Base-by-base conservation (phyloP, 2,888 invertebrate species). In the Linnaemya vulpina region DNA sequence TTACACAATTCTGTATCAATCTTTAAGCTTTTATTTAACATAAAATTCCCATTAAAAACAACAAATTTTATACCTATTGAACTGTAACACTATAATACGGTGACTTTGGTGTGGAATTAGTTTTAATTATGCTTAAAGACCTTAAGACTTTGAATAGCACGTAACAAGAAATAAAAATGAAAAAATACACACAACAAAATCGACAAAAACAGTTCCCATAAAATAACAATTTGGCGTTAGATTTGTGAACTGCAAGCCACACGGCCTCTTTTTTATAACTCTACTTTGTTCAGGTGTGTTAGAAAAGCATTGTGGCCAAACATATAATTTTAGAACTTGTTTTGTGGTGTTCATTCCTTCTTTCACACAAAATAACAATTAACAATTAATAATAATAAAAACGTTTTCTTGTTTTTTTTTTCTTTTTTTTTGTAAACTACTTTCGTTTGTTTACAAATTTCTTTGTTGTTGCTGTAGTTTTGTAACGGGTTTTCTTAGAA, bases 401-500 rank as follows among this genome's bases (percentile, higher is more conserved):
- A 38, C 65, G 15, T 68, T 60, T 77, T 62, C 60, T 70, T n/a
- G 11, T 67, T 70, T 65, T 55, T 70, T 17, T 17, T 17, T 67
- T 65, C 35, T 38, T 51, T 38, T 53, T 2, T 30, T 2, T 30
- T 30, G 30, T 62, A 74, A 78, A 82, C 85, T 75, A 82, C 85
- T 85, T 85, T 85, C 85, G 65, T 75, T 85, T 82, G 78, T 80
- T 82, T 62, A 13, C 38, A 8, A 46, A 30, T 60, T 70, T 49
- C 38, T 62, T 51, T 11, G 22, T 70, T 58, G 35, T 22, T 70
- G 40, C 13, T 63, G 55, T 35, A 43, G 38, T 60, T 73, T 68
- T 68, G 74, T 74, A 84, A 82, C 85, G 78, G 78, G 82, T 85
- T 85, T 82, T 58, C 67, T 79, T 85, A 75, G 82, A 85, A 85